phyloP scores from a whole-genome alignment of 2,113 vertebrate genomes.

The Aspidoscelis tigris region DNA sequence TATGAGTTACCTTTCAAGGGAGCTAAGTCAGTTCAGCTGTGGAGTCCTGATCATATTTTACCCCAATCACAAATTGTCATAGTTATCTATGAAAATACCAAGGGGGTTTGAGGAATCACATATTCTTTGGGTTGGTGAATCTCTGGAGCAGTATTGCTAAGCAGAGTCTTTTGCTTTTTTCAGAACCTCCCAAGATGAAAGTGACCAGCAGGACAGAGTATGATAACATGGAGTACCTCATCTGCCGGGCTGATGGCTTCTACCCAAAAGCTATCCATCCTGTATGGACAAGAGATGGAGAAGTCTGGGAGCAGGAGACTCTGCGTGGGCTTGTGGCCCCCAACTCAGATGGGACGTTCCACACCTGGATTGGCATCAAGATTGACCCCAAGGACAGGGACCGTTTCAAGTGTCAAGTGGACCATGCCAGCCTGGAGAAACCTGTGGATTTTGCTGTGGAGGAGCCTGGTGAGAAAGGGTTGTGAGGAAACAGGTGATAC shows the following conservation, averaged over 20 bases:
- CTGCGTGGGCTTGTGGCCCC: background rate
- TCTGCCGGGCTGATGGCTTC: background rate
- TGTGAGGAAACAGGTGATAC: no score
- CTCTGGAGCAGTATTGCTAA: background rate
- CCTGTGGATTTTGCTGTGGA: background rate
- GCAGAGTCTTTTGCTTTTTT: background rate
- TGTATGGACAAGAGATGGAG: background rate
- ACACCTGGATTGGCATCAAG: background rate
- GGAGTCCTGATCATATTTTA: background rate
- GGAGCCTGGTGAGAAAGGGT: background rate
- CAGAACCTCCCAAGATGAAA: background rate
- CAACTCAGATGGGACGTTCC: background rate
- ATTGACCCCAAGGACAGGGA: background rate
- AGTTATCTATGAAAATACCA: background rate
- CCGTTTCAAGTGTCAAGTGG: background rate
- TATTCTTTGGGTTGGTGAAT: background rate
- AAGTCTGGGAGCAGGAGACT: background rate
- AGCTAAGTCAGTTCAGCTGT: background rate
- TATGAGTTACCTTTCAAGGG: background rate
- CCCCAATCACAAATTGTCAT: background rate
- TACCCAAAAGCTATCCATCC: background rate
- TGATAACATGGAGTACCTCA: background rate
- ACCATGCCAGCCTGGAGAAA: background rate
- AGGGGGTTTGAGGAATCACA: background rate
- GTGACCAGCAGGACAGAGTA: background rate